These are phyloP conservation scores for Rhorus exstirpatorius DNA, from an alignment of 2,888 invertebrate species.

Conservation along the genomic window DNA sequence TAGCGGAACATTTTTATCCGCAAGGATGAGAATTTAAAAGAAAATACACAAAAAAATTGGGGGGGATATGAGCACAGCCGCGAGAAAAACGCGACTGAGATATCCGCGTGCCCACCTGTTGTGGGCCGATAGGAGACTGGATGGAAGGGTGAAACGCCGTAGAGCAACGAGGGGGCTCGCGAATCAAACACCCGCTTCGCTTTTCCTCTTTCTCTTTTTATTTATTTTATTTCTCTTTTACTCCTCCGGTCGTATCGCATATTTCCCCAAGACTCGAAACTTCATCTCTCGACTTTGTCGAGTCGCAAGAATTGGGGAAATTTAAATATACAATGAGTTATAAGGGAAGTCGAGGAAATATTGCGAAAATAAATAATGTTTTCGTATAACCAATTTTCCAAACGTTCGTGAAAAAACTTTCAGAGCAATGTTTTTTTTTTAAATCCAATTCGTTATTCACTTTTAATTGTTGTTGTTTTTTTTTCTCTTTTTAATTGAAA, in stretches of 20 bases:
- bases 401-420: constrained; percentile 11
- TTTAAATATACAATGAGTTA: constrained; percentile 61
- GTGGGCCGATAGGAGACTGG: constrained; percentile 60
- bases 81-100: constrained; percentile 56
- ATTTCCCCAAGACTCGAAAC: constrained; percentile 64
- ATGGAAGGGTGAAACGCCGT: constrained; percentile 64
- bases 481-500: not conserved
- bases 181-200: constrained; percentile 64
- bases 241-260: constrained; percentile 44
- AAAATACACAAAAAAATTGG: constrained; percentile 36
- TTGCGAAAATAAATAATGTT: constrained; percentile 51
- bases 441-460: constrained; percentile 25
- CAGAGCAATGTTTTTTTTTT: not conserved
- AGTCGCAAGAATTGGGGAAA: constrained; percentile 55
- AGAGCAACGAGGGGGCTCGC: constrained; percentile 66
- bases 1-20: constrained; percentile 59
- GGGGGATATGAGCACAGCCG: constrained; percentile 11
- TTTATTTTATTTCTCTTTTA: constrained; percentile 39
- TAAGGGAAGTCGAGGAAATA: constrained; percentile 26
- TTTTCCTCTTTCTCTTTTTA: constrained; percentile 49
- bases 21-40: constrained; percentile 56
- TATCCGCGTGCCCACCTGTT: constrained; percentile 68
- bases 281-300: constrained; percentile 54
- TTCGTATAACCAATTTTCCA: constrained; percentile 5
- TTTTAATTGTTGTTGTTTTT: constrained; percentile 16